A percentile compares a stretch with the other conserved stretches of the same genome.
Evolutionary conservation across 2,797 vertebrate species (phyloP).

Genomic region (Steatocranus sp.): DNA sequence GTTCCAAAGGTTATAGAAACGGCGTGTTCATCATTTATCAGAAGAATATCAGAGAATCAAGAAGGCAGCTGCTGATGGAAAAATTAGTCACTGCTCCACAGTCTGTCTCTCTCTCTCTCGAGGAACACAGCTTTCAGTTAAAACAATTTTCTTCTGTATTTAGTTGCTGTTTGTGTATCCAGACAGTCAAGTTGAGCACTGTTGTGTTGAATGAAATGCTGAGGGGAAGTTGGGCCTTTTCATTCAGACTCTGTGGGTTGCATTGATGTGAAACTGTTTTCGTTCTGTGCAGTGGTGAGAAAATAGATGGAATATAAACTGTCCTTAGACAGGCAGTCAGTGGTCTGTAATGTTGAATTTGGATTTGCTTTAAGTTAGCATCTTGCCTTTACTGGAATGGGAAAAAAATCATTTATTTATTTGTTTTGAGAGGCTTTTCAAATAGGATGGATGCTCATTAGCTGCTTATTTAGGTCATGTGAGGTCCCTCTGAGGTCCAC

Average conservation of each 20-base stretch:
- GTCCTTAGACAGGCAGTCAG: neutral
- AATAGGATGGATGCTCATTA: neutral
- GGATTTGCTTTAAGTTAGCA: neutral
- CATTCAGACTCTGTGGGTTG: neutral
- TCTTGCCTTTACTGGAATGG: neutral
- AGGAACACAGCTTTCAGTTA: neutral
- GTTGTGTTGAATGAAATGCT: neutral
- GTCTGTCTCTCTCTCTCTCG: neutral
- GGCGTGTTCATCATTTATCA: neutral
- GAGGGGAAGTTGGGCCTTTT: neutral
- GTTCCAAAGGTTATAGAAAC: neutral
- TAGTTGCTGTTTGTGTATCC: constrained; percentile 7
- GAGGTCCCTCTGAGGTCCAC: neutral
- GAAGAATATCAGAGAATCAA: constrained; percentile 11
- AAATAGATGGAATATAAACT: constrained; percentile 8
- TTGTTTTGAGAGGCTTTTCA: neutral
- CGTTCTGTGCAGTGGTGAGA: constrained; percentile 1
- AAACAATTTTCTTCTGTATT: neutral
- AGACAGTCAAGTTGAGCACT: neutral
- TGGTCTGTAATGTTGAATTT: neutral
- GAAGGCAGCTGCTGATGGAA: constrained; percentile 16
- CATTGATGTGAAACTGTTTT: neutral
- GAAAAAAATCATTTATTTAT: neutral
- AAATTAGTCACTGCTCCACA: neutral
- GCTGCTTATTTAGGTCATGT: neutral